These are phyloP conservation scores for Pristionchus exspectatus DNA, from an alignment of 2,888 invertebrate genomes.

Conservation along the genomic window DNA sequence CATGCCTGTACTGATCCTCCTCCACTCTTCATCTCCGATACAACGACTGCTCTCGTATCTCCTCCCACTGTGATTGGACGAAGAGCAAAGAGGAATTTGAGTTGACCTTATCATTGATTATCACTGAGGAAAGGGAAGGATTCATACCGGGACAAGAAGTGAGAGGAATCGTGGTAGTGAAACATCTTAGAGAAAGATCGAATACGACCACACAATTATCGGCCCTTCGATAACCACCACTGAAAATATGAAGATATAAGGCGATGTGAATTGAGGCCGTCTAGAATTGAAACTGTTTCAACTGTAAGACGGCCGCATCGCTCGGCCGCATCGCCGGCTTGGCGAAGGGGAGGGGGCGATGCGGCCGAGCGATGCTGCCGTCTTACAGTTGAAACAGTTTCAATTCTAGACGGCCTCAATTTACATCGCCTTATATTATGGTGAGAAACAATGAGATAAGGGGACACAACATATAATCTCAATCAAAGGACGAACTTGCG, in stretches of 20 bases:
- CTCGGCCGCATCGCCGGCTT: too few relatives aligned
- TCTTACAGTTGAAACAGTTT: too few relatives aligned
- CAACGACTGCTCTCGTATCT: slow-evolving; percentile 72
- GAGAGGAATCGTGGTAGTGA: slow-evolving; percentile 61
- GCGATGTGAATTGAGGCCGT: too few relatives aligned
- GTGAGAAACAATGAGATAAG: not conserved
- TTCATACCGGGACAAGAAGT: not conserved
- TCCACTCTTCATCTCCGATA: slow-evolving; percentile 67
- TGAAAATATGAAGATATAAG: slow-evolving; percentile 59
- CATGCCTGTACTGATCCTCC: slow-evolving; percentile 44
- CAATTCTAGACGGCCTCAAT: too few relatives aligned
- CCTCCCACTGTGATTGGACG: slow-evolving; percentile 69
- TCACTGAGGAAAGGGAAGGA: not conserved
- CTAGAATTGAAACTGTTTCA: too few relatives aligned
- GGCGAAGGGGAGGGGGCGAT: too few relatives aligned
- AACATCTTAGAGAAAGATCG: slow-evolving; percentile 73
- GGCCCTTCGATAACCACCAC: slow-evolving; percentile 73
- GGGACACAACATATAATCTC: not conserved
- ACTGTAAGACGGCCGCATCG: too few relatives aligned
- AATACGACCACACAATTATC: slow-evolving; percentile 74
- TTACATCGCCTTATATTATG: too few relatives aligned
- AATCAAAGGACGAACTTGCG: slow-evolving; percentile 62
- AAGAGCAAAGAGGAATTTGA: slow-evolving; percentile 75
- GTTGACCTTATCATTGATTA: slow-evolving; percentile 64
- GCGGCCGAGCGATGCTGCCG: too few relatives aligned